These are phyloP conservation scores for Diplodus puntazzo DNA, from an alignment of 2,797 vertebrate genomes.

Conservation along the genomic window DNA sequence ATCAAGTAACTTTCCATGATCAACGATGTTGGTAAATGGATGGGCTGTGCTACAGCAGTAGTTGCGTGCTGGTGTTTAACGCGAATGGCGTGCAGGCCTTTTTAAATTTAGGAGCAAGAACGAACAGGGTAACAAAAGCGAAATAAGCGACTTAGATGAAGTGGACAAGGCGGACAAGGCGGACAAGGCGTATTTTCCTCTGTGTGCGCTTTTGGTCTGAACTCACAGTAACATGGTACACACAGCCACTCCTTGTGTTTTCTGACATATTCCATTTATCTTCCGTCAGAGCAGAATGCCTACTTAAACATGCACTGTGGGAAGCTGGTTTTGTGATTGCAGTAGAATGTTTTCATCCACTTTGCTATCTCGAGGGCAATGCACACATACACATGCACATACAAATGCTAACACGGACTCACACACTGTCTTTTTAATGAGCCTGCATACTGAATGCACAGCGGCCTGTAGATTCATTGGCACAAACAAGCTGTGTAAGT, in stretches of 20 bases:
- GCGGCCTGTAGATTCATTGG: not conserved
- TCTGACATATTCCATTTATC: not conserved
- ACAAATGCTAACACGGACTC: not conserved
- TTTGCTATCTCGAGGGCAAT: not conserved
- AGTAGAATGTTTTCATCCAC: not conserved
- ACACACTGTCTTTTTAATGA: not conserved
- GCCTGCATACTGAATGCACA: not conserved
- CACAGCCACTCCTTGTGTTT: not conserved
- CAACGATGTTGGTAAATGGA: no score
- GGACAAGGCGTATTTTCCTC: no score
- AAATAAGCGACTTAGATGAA: no score
- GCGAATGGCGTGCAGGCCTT: no score
- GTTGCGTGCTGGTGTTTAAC: no score
- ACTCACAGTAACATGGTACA: not conserved
- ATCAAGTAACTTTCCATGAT: no score
- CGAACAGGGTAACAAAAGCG: no score
- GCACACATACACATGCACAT: not conserved
- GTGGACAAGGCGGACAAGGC: no score
- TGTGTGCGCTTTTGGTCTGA: no score
- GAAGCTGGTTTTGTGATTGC: conserved; percentile 2
- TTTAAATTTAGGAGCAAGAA: no score
- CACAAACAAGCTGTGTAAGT: not conserved
- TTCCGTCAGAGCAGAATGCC: not conserved
- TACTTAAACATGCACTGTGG: not conserved
- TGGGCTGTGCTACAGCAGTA: no score